Evolutionary conservation across 2,113 vertebrate genomes (phyloP).

Genomic region (Tenebrosternarchus preto): DNA sequence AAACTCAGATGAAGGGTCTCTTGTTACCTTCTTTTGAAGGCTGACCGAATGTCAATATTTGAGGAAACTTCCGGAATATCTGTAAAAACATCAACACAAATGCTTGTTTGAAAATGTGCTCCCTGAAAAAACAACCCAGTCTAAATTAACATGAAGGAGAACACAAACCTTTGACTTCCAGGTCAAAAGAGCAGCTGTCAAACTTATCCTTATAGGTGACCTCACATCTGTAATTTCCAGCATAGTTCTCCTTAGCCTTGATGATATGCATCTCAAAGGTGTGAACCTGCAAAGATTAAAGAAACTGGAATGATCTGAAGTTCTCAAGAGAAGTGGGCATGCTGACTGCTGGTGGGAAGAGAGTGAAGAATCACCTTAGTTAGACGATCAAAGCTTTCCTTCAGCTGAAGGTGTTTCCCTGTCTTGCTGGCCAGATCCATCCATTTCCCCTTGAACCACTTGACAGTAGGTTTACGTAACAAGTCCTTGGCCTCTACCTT

Average conservation of each 20-base stretch:
- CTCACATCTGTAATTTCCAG: conserved; percentile 96
- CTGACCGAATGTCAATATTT: conserved; percentile 94
- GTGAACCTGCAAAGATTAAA: conserved; percentile 78
- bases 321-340: neutral
- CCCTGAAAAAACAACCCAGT: neutral
- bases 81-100: conserved; percentile 70
- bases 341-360: neutral
- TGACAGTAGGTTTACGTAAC: conserved; percentile 90
- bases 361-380: conserved; percentile 77
- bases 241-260: conserved; percentile 96
- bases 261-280: conserved; percentile 99
- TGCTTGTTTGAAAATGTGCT: neutral
- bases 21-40: conserved; percentile 98
- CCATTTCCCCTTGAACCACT: conserved; percentile 99
- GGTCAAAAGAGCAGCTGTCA: conserved; percentile 94
- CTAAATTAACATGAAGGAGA: conserved; percentile 3
- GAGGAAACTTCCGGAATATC: conserved; percentile 81
- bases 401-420: conserved; percentile 94
- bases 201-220: conserved; percentile 97
- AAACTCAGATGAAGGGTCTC: conserved; percentile 7
- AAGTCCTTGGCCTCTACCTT: conserved; percentile 97
- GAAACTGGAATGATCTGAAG: neutral
- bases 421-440: conserved; percentile 99
- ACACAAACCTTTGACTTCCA: conserved; percentile 88
- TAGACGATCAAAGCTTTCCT: conserved; percentile 90